Evolutionary conservation across 2,888 invertebrate genomes (phyloP).

Genomic region (Agrotis ipsilon): DNA sequence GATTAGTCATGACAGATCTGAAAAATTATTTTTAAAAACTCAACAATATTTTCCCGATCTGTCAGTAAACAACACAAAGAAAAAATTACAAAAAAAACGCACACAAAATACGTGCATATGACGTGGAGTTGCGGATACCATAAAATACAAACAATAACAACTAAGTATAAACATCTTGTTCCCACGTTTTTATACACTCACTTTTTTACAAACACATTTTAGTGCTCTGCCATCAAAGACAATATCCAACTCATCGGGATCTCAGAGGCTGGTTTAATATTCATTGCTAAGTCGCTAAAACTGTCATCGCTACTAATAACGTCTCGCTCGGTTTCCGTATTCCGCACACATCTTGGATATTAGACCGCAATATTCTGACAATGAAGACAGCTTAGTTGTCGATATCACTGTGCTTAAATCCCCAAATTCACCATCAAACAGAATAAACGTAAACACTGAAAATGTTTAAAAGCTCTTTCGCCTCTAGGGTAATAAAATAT

Average conservation of each 20-base stretch:
- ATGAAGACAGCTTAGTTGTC: constrained; percentile 3
- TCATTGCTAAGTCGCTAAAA: constrained; percentile 17
- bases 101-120: no score
- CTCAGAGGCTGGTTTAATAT: constrained; percentile 23
- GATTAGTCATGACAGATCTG: no score
- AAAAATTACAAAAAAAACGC: no score
- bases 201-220: neutral
- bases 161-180: neutral
- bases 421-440: constrained; percentile 20
- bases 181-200: no score
- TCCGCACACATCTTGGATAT: constrained; percentile 22
- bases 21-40: no score
- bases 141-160: no score
- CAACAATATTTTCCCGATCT: no score
- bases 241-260: constrained; percentile 1
- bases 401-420: constrained; percentile 11
- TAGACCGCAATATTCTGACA: constrained; percentile 26
- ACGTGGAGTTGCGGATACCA: no score
- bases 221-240: neutral
- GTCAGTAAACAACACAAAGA: no score
- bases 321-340: constrained; percentile 9
- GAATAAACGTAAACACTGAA: constrained; percentile 22
- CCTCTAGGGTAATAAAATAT: constrained; percentile 40
- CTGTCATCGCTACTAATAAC: constrained; percentile 36
- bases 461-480: constrained; percentile 26